Conservation (phyloP, 2,888 invertebrate genomes). For the Drosophila limbata region DNA sequence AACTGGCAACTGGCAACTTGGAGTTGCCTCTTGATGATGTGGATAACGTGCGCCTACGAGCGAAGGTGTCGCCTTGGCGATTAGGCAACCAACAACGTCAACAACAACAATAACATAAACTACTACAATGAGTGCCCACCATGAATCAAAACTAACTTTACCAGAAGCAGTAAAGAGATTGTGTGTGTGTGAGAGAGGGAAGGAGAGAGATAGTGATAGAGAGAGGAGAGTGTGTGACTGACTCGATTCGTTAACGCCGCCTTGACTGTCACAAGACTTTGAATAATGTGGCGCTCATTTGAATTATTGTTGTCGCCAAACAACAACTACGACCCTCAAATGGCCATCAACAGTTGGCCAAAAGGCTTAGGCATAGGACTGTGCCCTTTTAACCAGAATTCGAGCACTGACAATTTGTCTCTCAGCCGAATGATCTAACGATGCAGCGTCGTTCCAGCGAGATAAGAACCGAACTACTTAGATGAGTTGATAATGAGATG, state of each 20-base stretch:
- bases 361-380: slow-evolving; percentile 35
- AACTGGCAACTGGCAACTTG: slow-evolving; percentile 40
- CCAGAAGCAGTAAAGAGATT: slow-evolving; percentile 13
- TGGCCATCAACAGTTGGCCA: slow-evolving; percentile 51
- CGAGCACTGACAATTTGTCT: slow-evolving; percentile 52
- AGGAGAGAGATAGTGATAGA: neutral
- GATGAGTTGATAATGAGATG: slow-evolving; percentile 28
- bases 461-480: slow-evolving; percentile 44
- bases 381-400: slow-evolving; percentile 44
- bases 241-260: slow-evolving; percentile 68
- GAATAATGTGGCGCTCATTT: slow-evolving; percentile 76
- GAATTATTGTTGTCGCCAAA: slow-evolving; percentile 73
- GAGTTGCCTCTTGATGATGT: slow-evolving; percentile 58
- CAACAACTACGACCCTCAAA: slow-evolving; percentile 37
- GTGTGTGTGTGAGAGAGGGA: neutral
- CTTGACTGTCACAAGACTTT: slow-evolving; percentile 67
- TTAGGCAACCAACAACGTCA: slow-evolving; percentile 53
- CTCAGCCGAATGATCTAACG: slow-evolving; percentile 38
- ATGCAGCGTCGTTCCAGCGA: slow-evolving; percentile 17
- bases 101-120: slow-evolving; percentile 9
- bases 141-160: slow-evolving; percentile 72
- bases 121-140: slow-evolving; percentile 56
- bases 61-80: slow-evolving; percentile 77
- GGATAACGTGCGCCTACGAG: slow-evolving; percentile 74
- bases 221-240: slow-evolving; percentile 22